Percentiles rank a stretch among this genome's conserved stretches.
Conservation (phyloP, 2,888 invertebrate species). For the Amphiduros pacificus region DNA sequence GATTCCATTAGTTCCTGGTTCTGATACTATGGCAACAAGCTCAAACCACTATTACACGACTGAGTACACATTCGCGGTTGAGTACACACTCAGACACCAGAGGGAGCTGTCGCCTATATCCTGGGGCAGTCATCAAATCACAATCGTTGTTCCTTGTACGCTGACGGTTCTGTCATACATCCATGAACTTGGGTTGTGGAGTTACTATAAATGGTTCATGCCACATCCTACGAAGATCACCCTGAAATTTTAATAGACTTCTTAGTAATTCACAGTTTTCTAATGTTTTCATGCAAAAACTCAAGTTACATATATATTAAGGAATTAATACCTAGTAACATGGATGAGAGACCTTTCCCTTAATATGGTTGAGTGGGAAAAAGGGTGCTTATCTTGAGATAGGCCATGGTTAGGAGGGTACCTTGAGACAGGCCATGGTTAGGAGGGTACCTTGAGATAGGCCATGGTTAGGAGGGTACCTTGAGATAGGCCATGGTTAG, state of each 20-base stretch:
- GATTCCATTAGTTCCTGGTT: too few relatives aligned
- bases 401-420: slow-evolving; percentile 95
- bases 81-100: too few relatives aligned
- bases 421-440: slow-evolving; percentile 97
- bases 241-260: slow-evolving; percentile 67
- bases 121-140: too few relatives aligned
- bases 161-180: slow-evolving; percentile 43
- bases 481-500: slow-evolving; percentile 97
- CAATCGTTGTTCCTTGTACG: too few relatives aligned
- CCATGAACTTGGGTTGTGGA: slow-evolving; percentile 45
- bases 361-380: neutral
- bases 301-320: too few relatives aligned
- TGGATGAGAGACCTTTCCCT: neutral
- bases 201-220: slow-evolving; percentile 66
- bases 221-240: slow-evolving; percentile 97
- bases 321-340: neutral
- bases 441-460: too few relatives aligned
- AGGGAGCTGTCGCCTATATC: too few relatives aligned
- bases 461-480: slow-evolving; percentile 71
- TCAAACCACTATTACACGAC: too few relatives aligned
- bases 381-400: slow-evolving; percentile 78
- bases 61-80: too few relatives aligned
- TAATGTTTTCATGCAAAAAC: too few relatives aligned
- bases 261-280: neutral
- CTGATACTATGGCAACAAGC: too few relatives aligned